Percentiles rank a stretch among this genome's conserved stretches.
These are phyloP conservation scores for Drosophila virilis DNA, from an alignment of 1,140 invertebrate species.

Conservation along the genomic window DNA sequence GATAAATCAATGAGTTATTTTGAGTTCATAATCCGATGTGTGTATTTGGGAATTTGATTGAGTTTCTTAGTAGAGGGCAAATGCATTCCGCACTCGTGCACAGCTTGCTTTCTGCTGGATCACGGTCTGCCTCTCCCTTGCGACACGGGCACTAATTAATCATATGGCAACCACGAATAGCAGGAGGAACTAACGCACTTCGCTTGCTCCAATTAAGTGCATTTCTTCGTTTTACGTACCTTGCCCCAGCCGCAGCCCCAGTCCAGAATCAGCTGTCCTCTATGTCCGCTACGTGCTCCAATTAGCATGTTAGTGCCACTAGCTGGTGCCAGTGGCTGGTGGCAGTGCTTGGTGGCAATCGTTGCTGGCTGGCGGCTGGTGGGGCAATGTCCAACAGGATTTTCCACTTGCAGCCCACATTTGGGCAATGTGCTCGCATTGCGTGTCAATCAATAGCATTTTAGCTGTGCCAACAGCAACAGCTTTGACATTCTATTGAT, in stretches of 20 bases:
- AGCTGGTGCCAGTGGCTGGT: slow-evolving; percentile 2
- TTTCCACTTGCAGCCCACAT: slow-evolving; percentile 43
- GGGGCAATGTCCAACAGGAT: slow-evolving; percentile 38
- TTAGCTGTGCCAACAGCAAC: slow-evolving; percentile 1
- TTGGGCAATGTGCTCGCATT: slow-evolving; percentile 62
- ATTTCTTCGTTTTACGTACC: slow-evolving; percentile 61
- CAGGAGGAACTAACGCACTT: slow-evolving; percentile 32
- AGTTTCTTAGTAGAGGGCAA: background rate
- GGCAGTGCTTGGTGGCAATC: slow-evolving; percentile 5
- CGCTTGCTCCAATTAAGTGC: slow-evolving; percentile 71
- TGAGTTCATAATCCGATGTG: background rate
- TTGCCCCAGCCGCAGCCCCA: background rate
- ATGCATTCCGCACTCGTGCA: slow-evolving; percentile 5
- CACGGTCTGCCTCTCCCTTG: background rate
- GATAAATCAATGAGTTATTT: too few species aligned
- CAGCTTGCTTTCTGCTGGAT: background rate
- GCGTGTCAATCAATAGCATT: slow-evolving; percentile 72
- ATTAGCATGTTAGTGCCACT: slow-evolving; percentile 62
- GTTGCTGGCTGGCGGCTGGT: background rate
- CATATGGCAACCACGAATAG: slow-evolving; percentile 50
- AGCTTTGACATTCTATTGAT: slow-evolving; percentile 36
- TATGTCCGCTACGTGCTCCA: slow-evolving; percentile 65
- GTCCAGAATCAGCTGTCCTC: background rate
- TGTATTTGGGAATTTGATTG: slow-evolving; percentile 6
- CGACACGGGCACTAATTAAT: slow-evolving; percentile 62